Evolutionary conservation across 2,888 invertebrate species (phyloP).

Genomic region (Bellardia bayeri): DNA sequence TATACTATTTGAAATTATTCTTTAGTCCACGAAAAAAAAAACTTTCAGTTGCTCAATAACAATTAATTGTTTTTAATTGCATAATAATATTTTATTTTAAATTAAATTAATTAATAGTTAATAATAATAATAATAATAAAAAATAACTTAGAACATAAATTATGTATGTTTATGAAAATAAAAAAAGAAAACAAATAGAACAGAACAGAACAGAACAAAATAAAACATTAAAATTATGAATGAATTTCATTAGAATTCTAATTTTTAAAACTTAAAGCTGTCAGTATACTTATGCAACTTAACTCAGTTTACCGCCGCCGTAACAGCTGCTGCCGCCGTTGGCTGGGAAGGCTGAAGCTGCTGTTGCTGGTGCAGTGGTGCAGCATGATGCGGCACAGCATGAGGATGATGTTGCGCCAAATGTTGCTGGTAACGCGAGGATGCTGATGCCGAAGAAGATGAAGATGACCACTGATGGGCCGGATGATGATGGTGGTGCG

Average conservation of each 20-base stretch:
- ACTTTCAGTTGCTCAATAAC: not conserved
- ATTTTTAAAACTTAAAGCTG: conserved; percentile 66
- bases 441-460: conserved; percentile 65
- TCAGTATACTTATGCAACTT: conserved; percentile 61
- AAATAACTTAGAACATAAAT: conserved; percentile 42
- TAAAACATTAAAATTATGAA: conserved; percentile 32
- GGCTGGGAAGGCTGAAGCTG: conserved; percentile 56
- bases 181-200: too few species aligned
- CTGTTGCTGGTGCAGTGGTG: conserved; percentile 66
- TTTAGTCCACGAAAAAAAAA: not conserved
- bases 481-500: conserved; percentile 58
- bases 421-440: conserved; percentile 66
- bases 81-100: conserved; percentile 52
- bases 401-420: conserved; percentile 70
- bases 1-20: too few species aligned
- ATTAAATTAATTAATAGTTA: conserved; percentile 25
- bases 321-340: conserved; percentile 24
- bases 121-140: conserved; percentile 26
- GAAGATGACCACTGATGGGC: conserved; percentile 74
- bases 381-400: conserved; percentile 21
- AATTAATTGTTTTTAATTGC: conserved; percentile 35
- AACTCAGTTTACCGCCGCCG: conserved; percentile 66
- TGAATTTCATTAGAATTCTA: conserved; percentile 42
- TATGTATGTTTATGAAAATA: not conserved
- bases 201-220: not conserved